Conservation (phyloP, 2,888 invertebrate species). For the Eilema caniola region DNA sequence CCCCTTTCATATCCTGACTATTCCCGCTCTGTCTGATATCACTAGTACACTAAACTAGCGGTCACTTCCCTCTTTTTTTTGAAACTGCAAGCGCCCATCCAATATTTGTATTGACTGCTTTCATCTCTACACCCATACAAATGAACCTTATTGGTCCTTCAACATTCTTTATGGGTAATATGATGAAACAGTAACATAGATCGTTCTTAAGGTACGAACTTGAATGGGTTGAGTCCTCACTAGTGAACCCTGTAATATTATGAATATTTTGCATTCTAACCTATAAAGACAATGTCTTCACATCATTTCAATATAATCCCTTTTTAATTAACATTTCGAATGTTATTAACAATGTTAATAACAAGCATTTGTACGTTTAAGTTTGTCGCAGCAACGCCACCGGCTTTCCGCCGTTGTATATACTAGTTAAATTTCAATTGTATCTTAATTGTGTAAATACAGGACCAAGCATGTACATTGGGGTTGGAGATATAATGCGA, state of each 20-base stretch:
- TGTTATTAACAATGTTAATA: not conserved
- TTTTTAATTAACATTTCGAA: not conserved
- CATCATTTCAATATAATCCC: not conserved
- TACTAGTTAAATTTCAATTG: conserved; percentile 81
- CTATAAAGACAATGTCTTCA: not conserved
- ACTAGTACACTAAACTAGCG: not conserved
- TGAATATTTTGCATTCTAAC: not conserved
- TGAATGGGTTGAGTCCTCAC: not conserved
- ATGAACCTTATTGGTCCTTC: not conserved
- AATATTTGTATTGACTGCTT: not conserved
- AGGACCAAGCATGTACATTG: conserved; percentile 75
- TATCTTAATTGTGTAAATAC: conserved; percentile 77
- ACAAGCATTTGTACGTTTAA: conserved; percentile 12
- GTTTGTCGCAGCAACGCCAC: conserved; percentile 33
- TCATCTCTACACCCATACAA: not conserved
- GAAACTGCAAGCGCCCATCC: not conserved
- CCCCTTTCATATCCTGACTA: not conserved
- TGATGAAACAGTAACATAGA: not conserved
- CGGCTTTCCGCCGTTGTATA: conserved; percentile 65
- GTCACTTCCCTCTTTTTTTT: not conserved
- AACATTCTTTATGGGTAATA: not conserved
- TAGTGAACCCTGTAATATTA: not conserved
- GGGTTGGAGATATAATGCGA: conserved; percentile 56
- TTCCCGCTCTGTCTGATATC: not conserved
- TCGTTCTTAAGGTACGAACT: not conserved